Conservation (phyloP, 1,140 invertebrate species). For the Cydia fagiglandana region DNA sequence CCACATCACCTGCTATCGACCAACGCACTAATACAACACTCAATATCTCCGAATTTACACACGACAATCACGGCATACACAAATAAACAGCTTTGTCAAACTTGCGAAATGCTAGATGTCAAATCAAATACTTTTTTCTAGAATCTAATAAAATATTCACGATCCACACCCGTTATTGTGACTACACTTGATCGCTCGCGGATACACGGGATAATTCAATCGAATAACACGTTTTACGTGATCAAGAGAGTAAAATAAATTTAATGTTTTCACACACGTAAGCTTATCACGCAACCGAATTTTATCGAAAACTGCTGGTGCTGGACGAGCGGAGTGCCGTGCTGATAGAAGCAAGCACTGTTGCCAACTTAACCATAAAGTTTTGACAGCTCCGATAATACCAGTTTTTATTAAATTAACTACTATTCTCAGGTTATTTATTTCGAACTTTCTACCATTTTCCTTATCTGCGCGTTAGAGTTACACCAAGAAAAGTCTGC, state of each 20-base stretch:
- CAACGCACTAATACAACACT: constrained; percentile 18
- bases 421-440: not conserved
- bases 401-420: not conserved
- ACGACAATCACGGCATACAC: constrained; percentile 21
- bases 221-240: constrained; percentile 14
- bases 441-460: not conserved
- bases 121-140: constrained; percentile 19
- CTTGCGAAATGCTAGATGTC: constrained; percentile 19
- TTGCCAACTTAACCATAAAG: not conserved
- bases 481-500: too few species aligned
- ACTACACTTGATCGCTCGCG: not conserved
- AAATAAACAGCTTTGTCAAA: constrained; percentile 30
- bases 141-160: constrained; percentile 21
- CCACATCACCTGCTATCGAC: constrained; percentile 16
- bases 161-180: not conserved
- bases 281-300: constrained; percentile 28
- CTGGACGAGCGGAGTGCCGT: not conserved
- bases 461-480: not conserved
- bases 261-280: constrained; percentile 21
- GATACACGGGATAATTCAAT: not conserved
- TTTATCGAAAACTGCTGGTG: constrained; percentile 29
- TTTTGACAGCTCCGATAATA: not conserved
- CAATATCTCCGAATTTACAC: constrained; percentile 22
- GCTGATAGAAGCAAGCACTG: constrained; percentile 20
- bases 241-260: constrained; percentile 1